phyloP scores from a whole-genome alignment of 2,797 vertebrate genomes.

The Enteromius treurensis region DNA sequence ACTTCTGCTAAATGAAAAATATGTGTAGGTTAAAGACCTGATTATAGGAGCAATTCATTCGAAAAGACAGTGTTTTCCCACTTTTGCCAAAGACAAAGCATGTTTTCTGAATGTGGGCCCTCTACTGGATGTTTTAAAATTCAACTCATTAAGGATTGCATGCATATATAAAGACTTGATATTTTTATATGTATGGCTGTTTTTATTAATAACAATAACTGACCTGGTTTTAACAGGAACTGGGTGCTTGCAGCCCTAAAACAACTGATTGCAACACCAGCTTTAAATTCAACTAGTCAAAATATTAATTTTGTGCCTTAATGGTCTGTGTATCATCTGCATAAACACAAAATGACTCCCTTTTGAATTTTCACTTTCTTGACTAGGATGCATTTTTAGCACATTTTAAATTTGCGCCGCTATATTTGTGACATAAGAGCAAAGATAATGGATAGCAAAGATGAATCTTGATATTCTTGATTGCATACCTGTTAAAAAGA shows the following conservation, averaged over 20 bases:
- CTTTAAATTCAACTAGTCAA: neutral
- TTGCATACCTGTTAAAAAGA: neutral
- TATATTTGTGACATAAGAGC: neutral
- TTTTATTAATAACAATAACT: neutral
- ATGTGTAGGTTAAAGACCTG: neutral
- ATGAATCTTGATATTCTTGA: neutral
- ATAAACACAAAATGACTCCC: neutral
- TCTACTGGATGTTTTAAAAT: conserved; percentile 66
- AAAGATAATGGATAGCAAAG: neutral
- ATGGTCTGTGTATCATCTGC: neutral
- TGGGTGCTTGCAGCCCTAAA: conserved; percentile 5
- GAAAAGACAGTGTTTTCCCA: neutral
- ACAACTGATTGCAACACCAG: neutral
- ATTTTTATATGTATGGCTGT: neutral
- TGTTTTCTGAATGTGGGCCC: conserved; percentile 60
- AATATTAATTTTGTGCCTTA: neutral
- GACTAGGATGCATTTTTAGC: neutral
- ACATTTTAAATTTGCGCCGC: neutral
- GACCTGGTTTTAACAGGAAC: neutral
- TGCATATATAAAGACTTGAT: neutral
- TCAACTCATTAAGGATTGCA: neutral
- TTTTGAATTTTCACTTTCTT: neutral
- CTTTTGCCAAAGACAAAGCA: neutral
- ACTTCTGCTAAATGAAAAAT: conserved; percentile 11
- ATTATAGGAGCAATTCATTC: neutral